These are phyloP conservation scores for Poecilobothrus nobilitatus DNA, from an alignment of 2,888 invertebrate genomes.

Conservation along the genomic window DNA sequence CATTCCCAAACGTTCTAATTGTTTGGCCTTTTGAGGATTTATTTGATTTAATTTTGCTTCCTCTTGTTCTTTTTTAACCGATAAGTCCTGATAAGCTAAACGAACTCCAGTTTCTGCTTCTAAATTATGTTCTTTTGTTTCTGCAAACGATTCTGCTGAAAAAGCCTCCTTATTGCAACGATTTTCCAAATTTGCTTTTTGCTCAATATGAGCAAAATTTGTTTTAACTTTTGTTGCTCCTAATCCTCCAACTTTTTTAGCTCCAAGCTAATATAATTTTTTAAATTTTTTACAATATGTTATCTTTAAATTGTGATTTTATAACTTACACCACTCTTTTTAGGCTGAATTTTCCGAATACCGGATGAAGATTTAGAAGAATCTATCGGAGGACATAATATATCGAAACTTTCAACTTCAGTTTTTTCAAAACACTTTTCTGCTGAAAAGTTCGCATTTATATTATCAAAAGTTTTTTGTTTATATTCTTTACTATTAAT, in stretches of 20 bases:
- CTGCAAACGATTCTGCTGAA: slow-evolving; percentile 26
- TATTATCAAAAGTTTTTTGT: neutral
- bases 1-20: slow-evolving; percentile 91
- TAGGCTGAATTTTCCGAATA: slow-evolving; percentile 57
- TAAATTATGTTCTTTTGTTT: slow-evolving; percentile 56
- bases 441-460: neutral
- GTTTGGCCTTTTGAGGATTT: slow-evolving; percentile 77
- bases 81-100: slow-evolving; percentile 70
- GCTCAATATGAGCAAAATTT: slow-evolving; percentile 92
- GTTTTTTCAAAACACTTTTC: slow-evolving; percentile 16
- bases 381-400: slow-evolving; percentile 33
- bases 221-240: slow-evolving; percentile 92
- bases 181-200: slow-evolving; percentile 77
- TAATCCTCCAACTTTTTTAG: slow-evolving; percentile 70
- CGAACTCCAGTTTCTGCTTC: slow-evolving; percentile 59
- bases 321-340: slow-evolving; percentile 57
- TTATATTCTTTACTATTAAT: neutral
- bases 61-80: slow-evolving; percentile 58
- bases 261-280: slow-evolving; percentile 58
- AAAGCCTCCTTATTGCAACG: slow-evolving; percentile 50
- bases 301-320: slow-evolving; percentile 7
- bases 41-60: slow-evolving; percentile 62
- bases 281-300: slow-evolving; percentile 15
- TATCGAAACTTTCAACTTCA: slow-evolving; percentile 40
- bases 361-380: slow-evolving; percentile 63